Percentiles rank a stretch among this genome's conserved stretches.
Conservation (phyloP, 2,113 vertebrate species). For the Urocitellus parryii region DNA sequence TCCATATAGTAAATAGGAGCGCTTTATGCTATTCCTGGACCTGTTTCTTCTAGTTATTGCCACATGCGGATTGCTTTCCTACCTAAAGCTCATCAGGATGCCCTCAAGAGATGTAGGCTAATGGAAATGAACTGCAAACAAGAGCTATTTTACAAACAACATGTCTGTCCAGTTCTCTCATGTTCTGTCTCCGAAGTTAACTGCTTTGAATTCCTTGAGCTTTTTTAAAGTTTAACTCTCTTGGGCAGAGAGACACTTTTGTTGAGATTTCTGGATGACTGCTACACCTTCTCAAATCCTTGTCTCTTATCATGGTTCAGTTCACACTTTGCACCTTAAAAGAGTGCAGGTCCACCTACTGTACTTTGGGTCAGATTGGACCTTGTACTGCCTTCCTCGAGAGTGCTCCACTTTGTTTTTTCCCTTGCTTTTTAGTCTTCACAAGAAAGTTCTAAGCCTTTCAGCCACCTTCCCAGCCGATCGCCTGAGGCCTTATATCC, state of each 20-base stretch:
- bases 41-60: background rate
- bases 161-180: background rate
- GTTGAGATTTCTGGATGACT: slow-evolving; percentile 23
- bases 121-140: background rate
- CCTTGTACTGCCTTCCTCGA: background rate
- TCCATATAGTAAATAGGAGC: background rate
- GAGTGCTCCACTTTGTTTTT: slow-evolving; percentile 39
- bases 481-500: slow-evolving; percentile 17
- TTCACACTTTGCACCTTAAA: background rate
- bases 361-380: background rate
- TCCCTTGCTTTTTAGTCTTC: background rate
- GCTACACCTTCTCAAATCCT: background rate
- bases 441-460: slow-evolving; percentile 41
- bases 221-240: background rate
- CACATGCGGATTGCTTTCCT: background rate
- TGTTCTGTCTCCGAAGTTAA: background rate
- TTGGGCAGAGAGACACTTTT: background rate
- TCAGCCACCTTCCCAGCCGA: background rate
- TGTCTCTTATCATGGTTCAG: background rate
- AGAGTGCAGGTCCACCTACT: background rate
- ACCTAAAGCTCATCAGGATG: background rate
- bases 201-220: background rate
- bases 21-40: background rate
- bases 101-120: background rate
- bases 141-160: background rate